phyloP scores from a whole-genome alignment of 1,140 invertebrate genomes.

The Drosophila virilis region DNA sequence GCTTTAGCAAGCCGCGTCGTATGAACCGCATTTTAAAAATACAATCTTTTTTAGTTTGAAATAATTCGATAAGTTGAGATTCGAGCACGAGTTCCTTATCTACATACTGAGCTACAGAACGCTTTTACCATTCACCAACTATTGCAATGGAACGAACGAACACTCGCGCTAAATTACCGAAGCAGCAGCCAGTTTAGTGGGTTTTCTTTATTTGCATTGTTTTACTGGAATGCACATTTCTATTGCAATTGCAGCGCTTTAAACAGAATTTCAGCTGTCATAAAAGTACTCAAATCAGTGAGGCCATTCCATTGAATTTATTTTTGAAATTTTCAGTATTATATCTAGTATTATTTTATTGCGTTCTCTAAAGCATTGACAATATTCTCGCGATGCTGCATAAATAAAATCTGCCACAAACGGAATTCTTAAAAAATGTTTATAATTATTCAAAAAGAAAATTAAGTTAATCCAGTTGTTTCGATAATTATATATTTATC shows the following conservation, averaged over 20 bases:
- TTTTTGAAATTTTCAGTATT: background rate
- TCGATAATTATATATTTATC: no score
- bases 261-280: conserved; percentile 9
- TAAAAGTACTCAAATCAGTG: background rate
- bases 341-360: background rate
- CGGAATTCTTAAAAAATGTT: no score
- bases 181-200: background rate
- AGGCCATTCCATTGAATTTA: background rate
- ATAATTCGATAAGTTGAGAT: conserved; percentile 7
- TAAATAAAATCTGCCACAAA: no score
- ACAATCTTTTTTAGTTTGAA: background rate
- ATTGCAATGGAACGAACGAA: background rate
- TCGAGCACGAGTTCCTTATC: background rate
- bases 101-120: background rate
- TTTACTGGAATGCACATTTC: conserved; percentile 4
- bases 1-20: conserved; percentile 30
- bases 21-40: conserved; percentile 38
- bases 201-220: background rate
- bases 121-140: background rate
- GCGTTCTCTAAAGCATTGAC: background rate
- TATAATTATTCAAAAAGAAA: no score
- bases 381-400: no score
- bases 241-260: conserved; percentile 15
- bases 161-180: no score
- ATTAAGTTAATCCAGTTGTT: no score